Evolutionary conservation across 2,113 vertebrate genomes (phyloP).

Genomic region (Dromaius novaehollandiae): DNA sequence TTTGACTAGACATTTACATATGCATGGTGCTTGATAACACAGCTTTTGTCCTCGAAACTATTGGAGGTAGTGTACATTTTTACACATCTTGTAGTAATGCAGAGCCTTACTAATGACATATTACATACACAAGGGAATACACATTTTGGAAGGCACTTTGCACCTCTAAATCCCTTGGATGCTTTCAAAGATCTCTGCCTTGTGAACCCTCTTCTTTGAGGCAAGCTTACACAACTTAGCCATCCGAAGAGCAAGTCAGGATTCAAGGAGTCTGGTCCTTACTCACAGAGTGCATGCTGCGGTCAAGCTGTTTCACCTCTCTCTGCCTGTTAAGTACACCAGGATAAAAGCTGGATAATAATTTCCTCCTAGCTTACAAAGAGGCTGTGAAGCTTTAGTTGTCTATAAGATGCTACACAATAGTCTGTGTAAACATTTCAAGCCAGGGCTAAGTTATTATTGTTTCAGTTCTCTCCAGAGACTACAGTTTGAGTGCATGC

Average conservation of each 20-base stretch:
- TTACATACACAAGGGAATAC: neutral
- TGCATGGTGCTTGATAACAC: neutral
- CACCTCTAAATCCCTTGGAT: neutral
- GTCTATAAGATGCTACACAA: neutral
- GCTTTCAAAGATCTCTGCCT: neutral
- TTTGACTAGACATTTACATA: neutral
- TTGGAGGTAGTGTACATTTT: neutral
- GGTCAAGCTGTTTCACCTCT: neutral
- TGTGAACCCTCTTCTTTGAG: neutral
- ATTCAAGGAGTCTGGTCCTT: neutral
- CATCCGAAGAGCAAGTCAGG: neutral
- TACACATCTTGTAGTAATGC: neutral
- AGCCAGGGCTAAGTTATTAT: neutral
- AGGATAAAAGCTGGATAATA: neutral
- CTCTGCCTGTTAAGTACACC: neutral
- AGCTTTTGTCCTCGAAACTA: neutral
- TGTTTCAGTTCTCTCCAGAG: neutral
- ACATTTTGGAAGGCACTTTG: neutral
- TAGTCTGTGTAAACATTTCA: neutral
- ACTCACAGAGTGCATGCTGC: neutral
- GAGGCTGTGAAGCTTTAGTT: neutral
- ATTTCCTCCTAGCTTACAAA: neutral
- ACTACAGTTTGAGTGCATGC: neutral
- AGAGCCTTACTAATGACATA: accelerated
- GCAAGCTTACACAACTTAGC: neutral